These are phyloP conservation scores for Drosophila birchii DNA, from an alignment of 2,888 invertebrate genomes.

Conservation along the genomic window DNA sequence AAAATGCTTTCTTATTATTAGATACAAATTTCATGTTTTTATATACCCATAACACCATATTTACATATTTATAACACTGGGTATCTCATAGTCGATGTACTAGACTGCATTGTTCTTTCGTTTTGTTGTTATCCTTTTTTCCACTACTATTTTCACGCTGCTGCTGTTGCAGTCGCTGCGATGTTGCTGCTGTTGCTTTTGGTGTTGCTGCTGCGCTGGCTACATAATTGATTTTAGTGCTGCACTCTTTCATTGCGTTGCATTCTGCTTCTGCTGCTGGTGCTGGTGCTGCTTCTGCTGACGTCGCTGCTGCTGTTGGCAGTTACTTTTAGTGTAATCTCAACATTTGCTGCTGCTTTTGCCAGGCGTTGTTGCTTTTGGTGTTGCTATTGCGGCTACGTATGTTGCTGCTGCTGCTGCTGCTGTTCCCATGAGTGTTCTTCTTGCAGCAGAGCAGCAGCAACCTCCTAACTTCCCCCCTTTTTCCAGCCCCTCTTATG, in stretches of 20 bases:
- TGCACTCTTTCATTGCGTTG: conserved; percentile 70
- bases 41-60: neutral
- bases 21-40: neutral
- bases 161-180: conserved; percentile 38
- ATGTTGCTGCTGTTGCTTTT: conserved; percentile 55
- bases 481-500: conserved; percentile 1
- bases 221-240: conserved; percentile 83
- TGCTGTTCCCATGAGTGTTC: conserved; percentile 57
- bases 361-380: conserved; percentile 23
- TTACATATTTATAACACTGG: neutral
- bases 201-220: conserved; percentile 61
- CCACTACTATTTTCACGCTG: conserved; percentile 81
- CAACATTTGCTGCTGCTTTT: conserved; percentile 62
- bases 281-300: conserved; percentile 43
- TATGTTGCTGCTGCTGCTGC: conserved; percentile 47
- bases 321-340: conserved; percentile 80
- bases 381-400: conserved; percentile 18
- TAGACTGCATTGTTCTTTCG: neutral
- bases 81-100: conserved; percentile 1
- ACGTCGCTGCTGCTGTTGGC: conserved; percentile 56
- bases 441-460: conserved; percentile 58
- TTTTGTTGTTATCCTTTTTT: conserved; percentile 33
- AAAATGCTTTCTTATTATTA: neutral
- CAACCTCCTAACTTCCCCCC: conserved; percentile 48
- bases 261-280: conserved; percentile 41